Base-by-base conservation (phyloP, 2,888 invertebrate species). In the Pseudococcus viburni region DNA sequence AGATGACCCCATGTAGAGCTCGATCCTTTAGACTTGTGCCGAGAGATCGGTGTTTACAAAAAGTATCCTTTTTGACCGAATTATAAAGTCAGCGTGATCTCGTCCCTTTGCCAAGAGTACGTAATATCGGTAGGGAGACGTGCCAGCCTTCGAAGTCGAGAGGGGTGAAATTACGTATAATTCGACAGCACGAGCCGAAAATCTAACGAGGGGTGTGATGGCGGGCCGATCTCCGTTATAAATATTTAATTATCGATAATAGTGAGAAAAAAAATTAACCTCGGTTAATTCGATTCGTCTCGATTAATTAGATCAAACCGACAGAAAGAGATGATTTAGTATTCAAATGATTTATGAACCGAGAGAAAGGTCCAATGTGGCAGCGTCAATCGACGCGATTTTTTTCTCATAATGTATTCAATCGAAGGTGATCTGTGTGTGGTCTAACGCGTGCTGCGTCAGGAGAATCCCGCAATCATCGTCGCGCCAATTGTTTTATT, bases 1-100 rank as follows among this genome's bases (percentile, higher is more conserved):
- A 77, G 17, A 15, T 77, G 77, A 55, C 87, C 87, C 87, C 87
- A 87, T 87, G 55, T 26, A 48, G 87, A n/a, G 87, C 15, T n/a
- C 73, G 46, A 77, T 39, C 87, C 77, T 87, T 87, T 48, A 80
- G 80, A 87, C 87, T 77, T 80, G 80, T 55, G 87, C 87, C 87
- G 87, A 77, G 87, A n/a, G 73, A 42, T 80, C 87, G 77, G 73
- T 87, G 80, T 87, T 87, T 87, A 87, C 87, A 48, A 87, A 68
- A 87, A 73, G 87, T 48, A 46, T 19, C 87, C 77, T 19, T 87
- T 87, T 87, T 87, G 77, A 87, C 87, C 87, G 87, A 87, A 87
- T 87, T 87, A 87, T 48, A 87, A 73, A 87, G 80, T 87, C 87
- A 87, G 87, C 87, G 80, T 87, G 87, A 87, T 51, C 48, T 86